Base-by-base conservation (phyloP, 1,140 invertebrate species). In the Cardiocondyla obscurior region DNA sequence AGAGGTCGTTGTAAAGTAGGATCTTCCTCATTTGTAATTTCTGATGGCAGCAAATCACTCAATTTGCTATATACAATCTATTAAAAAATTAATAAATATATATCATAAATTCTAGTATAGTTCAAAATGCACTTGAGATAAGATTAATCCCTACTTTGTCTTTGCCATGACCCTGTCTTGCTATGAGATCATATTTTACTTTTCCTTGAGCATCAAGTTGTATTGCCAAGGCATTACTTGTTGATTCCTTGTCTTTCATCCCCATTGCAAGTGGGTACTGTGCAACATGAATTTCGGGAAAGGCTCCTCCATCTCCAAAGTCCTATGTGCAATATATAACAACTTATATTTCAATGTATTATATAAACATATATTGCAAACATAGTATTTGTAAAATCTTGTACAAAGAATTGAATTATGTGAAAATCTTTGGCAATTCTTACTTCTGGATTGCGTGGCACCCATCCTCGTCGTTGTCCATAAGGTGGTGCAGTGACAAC, bases 111-210 rank as follows among this genome's bases (percentile, higher is more conserved):
- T 7, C 14, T 12, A 55, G 2, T 73, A 57, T 6, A 30, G 1
- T 16, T 0, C 1, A 22, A 64, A 19, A 22, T 30, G 8, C 19
- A 39, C 19, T 28, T 8, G 12, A 0, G 6, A 12, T 2, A 22
- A 55, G 22, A 36, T 19, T 16, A 2, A 57, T 8, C 36, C 53
- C 84, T 88, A 98, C 97, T 95, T 99, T 99, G 92, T 99, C 98
- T 94, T 99, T 99, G 16, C 96, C 95, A 94, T 99, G 98, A 0
- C 99, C 99, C 93, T 99, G 98, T 62, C 98, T 95, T 2, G 98
- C 98, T 62, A 99, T 96, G 3, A 98, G 96, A 93, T 99, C 99
- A 94, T 99, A 99, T 94, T 99, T 99, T 1, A 99, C 97, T 95
- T 99, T 99, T 8, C 98, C 98, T 79, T 97, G 95, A 25, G 98